These are phyloP conservation scores for Oncorhynchus tshawytscha DNA, from an alignment of 2,113 vertebrate species.

Conservation along the genomic window DNA sequence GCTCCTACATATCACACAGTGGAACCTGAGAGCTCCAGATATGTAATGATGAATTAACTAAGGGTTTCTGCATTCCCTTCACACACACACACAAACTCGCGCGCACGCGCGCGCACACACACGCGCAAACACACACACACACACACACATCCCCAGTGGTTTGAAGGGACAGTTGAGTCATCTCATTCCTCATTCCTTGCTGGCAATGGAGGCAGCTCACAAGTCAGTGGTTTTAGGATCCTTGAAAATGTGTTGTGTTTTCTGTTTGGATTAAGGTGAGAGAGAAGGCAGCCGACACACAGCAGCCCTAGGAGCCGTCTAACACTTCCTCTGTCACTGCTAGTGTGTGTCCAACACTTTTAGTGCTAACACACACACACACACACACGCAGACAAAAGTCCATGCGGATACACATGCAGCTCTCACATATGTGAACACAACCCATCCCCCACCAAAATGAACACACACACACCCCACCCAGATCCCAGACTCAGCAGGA, in stretches of 20 bases:
- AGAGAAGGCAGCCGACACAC: slow-evolving; percentile 26
- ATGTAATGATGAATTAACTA: slow-evolving; percentile 1
- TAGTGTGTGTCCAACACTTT: slow-evolving; percentile 34
- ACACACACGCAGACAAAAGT: neutral
- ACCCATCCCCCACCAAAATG: neutral
- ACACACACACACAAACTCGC: too few relatives aligned
- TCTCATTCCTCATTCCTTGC: slow-evolving; percentile 46
- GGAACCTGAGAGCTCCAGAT: neutral
- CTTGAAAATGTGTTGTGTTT: slow-evolving; percentile 42
- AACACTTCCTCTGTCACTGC: slow-evolving; percentile 33
- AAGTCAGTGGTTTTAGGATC: slow-evolving; percentile 34
- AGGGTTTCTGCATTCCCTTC: neutral
- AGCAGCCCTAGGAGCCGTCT: slow-evolving; percentile 31
- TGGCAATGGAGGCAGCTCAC: slow-evolving; percentile 39
- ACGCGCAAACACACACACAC: neutral
- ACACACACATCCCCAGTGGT: neutral
- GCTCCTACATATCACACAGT: neutral
- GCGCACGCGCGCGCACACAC: neutral
- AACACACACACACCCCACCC: neutral
- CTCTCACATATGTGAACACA: neutral
- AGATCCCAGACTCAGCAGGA: neutral
- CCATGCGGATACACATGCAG: neutral
- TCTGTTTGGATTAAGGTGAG: slow-evolving; percentile 54
- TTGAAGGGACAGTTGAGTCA: slow-evolving; percentile 53
- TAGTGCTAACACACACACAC: slow-evolving; percentile 1